Conservation (phyloP, 2,888 invertebrate species). For the Sussaba pulchella region DNA sequence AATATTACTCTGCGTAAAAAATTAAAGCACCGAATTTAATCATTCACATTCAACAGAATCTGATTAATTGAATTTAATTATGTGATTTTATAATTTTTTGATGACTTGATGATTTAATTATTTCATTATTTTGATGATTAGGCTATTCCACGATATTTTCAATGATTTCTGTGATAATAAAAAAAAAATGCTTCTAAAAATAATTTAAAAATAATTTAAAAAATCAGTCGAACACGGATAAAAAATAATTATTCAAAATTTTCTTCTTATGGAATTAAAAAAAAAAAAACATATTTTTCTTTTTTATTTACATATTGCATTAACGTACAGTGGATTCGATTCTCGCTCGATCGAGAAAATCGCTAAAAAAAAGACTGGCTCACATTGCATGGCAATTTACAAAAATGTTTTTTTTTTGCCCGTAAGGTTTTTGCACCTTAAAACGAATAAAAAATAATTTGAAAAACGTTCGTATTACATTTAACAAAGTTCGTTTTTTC, state of each 20-base stretch:
- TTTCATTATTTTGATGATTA: no score
- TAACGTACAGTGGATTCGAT: constrained; percentile 46
- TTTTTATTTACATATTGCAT: constrained; percentile 69
- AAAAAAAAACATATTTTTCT: constrained; percentile 62
- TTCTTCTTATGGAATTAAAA: constrained; percentile 58
- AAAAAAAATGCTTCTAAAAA: no score
- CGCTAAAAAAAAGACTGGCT: constrained; percentile 34
- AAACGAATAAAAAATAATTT: constrained; percentile 52
- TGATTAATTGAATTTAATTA: no score
- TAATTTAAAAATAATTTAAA: no score
- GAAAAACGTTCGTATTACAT: constrained; percentile 63
- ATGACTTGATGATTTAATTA: no score
- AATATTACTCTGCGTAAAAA: no score
- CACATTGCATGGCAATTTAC: constrained; percentile 40
- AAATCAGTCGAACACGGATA: background rate
- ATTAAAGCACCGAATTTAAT: no score
- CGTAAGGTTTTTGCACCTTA: constrained; percentile 16
- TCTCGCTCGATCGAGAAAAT: constrained; percentile 37
- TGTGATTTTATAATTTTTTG: no score
- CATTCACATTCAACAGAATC: no score
- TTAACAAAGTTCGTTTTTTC: constrained; percentile 48
- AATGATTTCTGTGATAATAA: no score
- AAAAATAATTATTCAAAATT: constrained; percentile 25
- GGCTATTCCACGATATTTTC: no score
- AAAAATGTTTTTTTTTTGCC: constrained; percentile 31